Conservation (phyloP, 2,797 vertebrate species). For the Jordanella pulchra region DNA sequence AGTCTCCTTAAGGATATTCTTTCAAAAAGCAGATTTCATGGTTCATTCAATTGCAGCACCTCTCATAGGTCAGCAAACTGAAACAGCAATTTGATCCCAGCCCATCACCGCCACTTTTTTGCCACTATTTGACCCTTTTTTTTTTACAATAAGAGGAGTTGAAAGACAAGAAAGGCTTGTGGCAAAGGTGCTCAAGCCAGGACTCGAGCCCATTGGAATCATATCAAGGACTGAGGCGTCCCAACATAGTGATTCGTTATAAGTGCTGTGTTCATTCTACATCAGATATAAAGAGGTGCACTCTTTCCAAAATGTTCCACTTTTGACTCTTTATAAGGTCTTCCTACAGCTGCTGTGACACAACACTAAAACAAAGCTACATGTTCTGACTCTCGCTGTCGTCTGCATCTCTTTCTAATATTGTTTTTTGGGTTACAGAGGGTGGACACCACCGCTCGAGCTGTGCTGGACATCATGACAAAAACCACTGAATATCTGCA, state of each 20-base stretch:
- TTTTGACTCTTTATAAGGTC: background rate
- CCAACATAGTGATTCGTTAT: too few relatives aligned
- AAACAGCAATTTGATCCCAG: background rate
- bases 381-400: background rate
- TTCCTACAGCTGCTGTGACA: background rate
- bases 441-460: constrained; percentile 91
- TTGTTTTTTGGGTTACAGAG: constrained; percentile 77
- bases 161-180: too few relatives aligned
- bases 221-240: too few relatives aligned
- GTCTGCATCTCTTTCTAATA: background rate
- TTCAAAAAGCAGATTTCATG: background rate
- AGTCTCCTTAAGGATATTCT: background rate
- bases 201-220: too few relatives aligned
- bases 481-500: constrained; percentile 98
- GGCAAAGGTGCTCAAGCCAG: too few relatives aligned
- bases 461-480: constrained; percentile 95
- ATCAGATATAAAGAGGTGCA: too few relatives aligned
- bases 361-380: background rate
- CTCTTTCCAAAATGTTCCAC: too few relatives aligned
- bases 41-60: background rate
- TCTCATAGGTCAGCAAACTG: background rate
- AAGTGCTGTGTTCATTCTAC: too few relatives aligned
- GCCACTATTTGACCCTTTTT: too few relatives aligned
- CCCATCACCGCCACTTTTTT: too few relatives aligned
- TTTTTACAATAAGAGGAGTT: too few relatives aligned